Percentiles rank a stretch among this genome's conserved stretches.
These are phyloP conservation scores for Linurgus olivaceus DNA, from an alignment of 2,797 vertebrate genomes.

Conservation along the genomic window DNA sequence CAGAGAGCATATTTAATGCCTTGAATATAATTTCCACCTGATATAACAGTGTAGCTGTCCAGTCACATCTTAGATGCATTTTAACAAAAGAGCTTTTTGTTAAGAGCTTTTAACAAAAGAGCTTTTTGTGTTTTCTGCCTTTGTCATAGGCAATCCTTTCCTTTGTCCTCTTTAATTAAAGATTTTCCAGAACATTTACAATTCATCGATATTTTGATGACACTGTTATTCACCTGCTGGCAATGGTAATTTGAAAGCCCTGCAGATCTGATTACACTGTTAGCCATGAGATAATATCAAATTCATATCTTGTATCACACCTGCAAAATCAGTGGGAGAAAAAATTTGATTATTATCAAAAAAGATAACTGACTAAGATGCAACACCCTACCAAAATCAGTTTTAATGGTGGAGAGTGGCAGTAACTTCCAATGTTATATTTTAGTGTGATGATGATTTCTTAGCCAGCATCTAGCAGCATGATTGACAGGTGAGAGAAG, in stretches of 20 bases:
- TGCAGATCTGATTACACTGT: not conserved
- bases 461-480: not conserved
- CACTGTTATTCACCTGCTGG: slow-evolving; percentile 17
- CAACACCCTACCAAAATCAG: not conserved
- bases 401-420: not conserved
- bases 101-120: slow-evolving; percentile 10
- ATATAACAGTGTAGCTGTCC: not conserved
- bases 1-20: not conserved
- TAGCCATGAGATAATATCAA: not conserved
- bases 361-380: not conserved
- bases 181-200: slow-evolving; percentile 25
- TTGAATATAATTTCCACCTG: not conserved
- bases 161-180: slow-evolving; percentile 38
- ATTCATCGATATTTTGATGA: slow-evolving; percentile 44
- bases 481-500: not conserved
- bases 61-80: not conserved
- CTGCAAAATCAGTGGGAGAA: not conserved
- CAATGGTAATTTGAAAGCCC: not conserved
- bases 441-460: not conserved
- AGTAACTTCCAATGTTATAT: not conserved
- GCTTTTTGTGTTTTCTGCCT: slow-evolving; percentile 33
- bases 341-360: slow-evolving; percentile 1
- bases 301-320: not conserved
- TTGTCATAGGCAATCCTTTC: slow-evolving; percentile 10
- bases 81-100: slow-evolving; percentile 7